These are phyloP conservation scores for Halictus rubicundus DNA, from an alignment of 1,140 invertebrate species.

Conservation along the genomic window DNA sequence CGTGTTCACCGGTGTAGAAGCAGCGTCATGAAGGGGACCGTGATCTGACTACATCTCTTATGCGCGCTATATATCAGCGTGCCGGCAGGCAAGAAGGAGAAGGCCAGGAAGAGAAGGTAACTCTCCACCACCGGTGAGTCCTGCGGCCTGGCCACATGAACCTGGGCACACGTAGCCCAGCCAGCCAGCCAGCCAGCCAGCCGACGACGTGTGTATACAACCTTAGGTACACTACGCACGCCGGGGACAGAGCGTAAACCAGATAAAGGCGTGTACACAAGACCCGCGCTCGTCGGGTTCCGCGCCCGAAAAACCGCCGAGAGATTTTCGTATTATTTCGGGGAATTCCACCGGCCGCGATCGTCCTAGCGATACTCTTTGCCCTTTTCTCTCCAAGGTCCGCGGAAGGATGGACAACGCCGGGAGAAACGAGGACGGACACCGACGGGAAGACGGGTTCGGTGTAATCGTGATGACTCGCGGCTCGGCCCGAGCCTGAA, in stretches of 20 bases:
- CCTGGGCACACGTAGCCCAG: background rate
- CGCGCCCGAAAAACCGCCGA: constrained; percentile 22
- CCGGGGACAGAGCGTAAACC: background rate
- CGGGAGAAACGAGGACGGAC: constrained; percentile 18
- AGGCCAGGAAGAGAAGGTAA: constrained; percentile 43
- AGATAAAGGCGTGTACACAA: constrained; percentile 5
- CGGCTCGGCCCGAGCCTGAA: constrained; percentile 29
- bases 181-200: too few species aligned
- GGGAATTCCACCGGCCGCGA: constrained; percentile 41
- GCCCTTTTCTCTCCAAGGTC: constrained; percentile 25
- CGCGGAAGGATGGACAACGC: constrained; percentile 20
- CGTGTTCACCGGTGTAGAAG: constrained; percentile 72
- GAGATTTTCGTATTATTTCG: constrained; percentile 64
- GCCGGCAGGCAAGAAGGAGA: constrained; percentile 56
- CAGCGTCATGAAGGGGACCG: constrained; percentile 72
- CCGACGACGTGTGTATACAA: constrained; percentile 11
- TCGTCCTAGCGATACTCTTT: constrained; percentile 56
- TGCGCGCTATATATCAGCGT: constrained; percentile 73
- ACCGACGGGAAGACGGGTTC: constrained; percentile 36
- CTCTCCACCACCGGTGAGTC: constrained; percentile 28
- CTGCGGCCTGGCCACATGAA: constrained; percentile 13
- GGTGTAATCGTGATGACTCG: constrained; percentile 62
- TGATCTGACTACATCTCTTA: constrained; percentile 74
- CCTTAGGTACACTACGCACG: background rate
- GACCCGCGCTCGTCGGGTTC: too few species aligned